Percentiles rank a stretch among this genome's conserved stretches.
Evolutionary conservation across 2,113 vertebrate genomes (phyloP).

Genomic region (Puffinus mauretanicus): DNA sequence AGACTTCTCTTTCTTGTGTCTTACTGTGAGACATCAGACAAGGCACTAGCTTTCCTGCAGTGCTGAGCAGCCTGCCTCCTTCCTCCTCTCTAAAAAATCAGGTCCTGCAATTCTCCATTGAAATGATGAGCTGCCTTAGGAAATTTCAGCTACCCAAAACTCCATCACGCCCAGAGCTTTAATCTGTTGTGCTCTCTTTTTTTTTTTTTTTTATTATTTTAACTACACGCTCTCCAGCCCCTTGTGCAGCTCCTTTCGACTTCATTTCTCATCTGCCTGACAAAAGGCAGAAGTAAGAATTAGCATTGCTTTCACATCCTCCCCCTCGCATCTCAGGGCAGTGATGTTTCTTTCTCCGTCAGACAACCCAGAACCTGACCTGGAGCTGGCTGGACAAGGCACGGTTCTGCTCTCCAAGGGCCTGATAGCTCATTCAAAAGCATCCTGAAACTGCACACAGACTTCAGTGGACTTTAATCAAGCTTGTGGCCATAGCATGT

Average conservation of each 20-base stretch:
- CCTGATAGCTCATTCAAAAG: neutral
- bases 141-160: neutral
- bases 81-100: neutral
- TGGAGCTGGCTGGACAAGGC: neutral
- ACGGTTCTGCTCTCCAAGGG: neutral
- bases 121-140: neutral
- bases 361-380: neutral
- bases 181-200: neutral
- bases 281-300: conserved; percentile 28
- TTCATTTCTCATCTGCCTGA: conserved; percentile 20
- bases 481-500: neutral
- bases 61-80: neutral
- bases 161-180: neutral
- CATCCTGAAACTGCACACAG: neutral
- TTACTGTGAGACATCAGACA: neutral
- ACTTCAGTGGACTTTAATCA: neutral
- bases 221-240: neutral
- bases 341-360: neutral
- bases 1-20: neutral
- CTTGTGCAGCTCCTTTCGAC: neutral
- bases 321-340: neutral
- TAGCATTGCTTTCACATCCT: conserved; percentile 30
- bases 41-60: neutral
- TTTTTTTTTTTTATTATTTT: neutral
- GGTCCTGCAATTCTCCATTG: neutral